Base-by-base conservation (phyloP, 1,140 invertebrate genomes). In the Heliconius nattereri region DNA sequence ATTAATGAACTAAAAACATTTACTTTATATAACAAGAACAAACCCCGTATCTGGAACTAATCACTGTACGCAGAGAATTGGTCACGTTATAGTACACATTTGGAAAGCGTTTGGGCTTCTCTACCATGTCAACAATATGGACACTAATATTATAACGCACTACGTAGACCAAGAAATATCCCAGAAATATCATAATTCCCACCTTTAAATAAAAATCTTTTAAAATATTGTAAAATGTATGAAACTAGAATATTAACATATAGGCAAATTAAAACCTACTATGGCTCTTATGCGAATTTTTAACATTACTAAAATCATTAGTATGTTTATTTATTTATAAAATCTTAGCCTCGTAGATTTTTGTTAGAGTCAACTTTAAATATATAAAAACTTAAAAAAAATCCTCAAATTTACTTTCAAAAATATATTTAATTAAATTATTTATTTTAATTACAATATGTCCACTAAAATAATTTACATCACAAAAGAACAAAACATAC, bases 71-170 rank as follows among this genome's bases (percentile, higher is more conserved):
- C 49, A 82, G 54, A 37, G 75, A 74, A 26, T 84, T 75, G 7
- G 83, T 70, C 8, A 81, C 71, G 71, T 82, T 86, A 23, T 83
- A 78, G 52, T 83, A 77, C 9, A 54, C 8, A 52, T 73, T 52
- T 1, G 75, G 66, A 60, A 78, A 71, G 78, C 78, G 85, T 76
- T 84, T 86, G 1, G 88, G 81, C 20, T 85, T 78, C 52, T 90
- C 85, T 5, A 89, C 86, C 88, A 94, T 93, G 40, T 92, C 92
- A 23, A 94, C 87, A 29, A 94, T 91, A 76, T 94, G 92, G 1
- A 94, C 92, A 81, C 91, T 92, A 26, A 94, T 75, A 75, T 93
- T 92, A 76, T 94, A 92, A n/a, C 92, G 88, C 11, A 91, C 89
- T 3, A 92, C 73, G 72, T 92, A 93, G 40, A 90, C 86, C 13